Conservation (phyloP, 2,888 invertebrate genomes). For the Orthosia incerta region DNA sequence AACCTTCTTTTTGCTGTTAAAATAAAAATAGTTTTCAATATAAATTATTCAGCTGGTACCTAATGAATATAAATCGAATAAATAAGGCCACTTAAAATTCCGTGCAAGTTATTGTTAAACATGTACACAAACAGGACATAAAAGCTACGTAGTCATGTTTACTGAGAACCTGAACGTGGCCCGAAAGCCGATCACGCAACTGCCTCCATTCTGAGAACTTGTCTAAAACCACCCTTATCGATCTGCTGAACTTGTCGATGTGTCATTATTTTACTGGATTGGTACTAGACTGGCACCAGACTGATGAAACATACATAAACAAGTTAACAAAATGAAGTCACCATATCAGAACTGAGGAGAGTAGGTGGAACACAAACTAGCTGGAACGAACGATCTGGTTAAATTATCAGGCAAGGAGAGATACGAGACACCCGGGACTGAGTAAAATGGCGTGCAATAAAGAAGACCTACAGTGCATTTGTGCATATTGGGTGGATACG, state of each 20-base stretch:
- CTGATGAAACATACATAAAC: not conserved
- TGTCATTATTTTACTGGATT: slow-evolving; percentile 6
- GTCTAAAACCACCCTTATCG: slow-evolving; percentile 18
- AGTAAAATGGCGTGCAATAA: too few relatives aligned
- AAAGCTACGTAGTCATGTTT: not conserved
- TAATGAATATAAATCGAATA: not conserved
- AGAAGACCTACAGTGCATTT: too few relatives aligned
- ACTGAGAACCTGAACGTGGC: not conserved
- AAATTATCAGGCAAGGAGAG: too few relatives aligned
- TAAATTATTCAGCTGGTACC: not conserved
- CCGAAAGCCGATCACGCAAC: slow-evolving; percentile 2
- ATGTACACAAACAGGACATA: not conserved
- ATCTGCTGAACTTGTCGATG: slow-evolving; percentile 23
- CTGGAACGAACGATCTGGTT: too few relatives aligned
- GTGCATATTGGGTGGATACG: too few relatives aligned
- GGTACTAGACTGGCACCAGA: not conserved
- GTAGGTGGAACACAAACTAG: too few relatives aligned
- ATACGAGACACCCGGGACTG: too few relatives aligned
- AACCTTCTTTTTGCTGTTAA: not conserved
- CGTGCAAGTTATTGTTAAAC: not conserved
- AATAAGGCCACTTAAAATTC: not conserved
- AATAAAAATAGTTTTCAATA: not conserved
- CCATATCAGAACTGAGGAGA: not conserved
- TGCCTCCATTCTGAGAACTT: slow-evolving; percentile 20
- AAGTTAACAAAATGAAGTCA: not conserved